Base-by-base conservation (phyloP, 1,140 invertebrate genomes). In the Coenobita brevimanus region DNA sequence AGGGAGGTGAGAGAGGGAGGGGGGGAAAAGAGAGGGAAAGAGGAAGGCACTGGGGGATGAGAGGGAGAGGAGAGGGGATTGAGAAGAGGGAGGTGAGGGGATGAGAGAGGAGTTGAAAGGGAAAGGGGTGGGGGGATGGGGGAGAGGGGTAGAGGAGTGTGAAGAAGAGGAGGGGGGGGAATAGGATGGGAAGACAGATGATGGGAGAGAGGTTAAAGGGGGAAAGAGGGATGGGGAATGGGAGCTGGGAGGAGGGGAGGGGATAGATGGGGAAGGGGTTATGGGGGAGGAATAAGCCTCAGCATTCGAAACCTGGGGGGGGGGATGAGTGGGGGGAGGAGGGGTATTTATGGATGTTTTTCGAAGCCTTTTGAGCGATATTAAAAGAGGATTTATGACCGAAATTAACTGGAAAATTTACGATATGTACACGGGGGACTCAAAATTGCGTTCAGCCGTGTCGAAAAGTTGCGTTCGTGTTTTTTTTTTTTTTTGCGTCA, bases 311-410 rank as follows among this genome's bases (percentile, higher is more conserved):
- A n/a, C n/a, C n/a, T n/a, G n/a, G 46, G n/a, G n/a, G n/a, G n/a
- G n/a, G n/a, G n/a, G n/a, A n/a, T 24, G n/a, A n/a, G 62, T 24
- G 62, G 6, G n/a, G 4, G n/a, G 62, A 33, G n/a, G 62, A n/a
- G 6, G n/a, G 62, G 62, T 6, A 24, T 67, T 67, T 67, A 24
- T 33, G 62, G n/a, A 24, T n/a, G 62, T 10, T 33, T 6, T 24
- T 67, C n/a, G 62, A 24, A 33, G n/a, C 62, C n/a, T 33, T 10
- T 67, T 50, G 46, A 50, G 46, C 46, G 46, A 50, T 33, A 67
- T 67, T 24, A 67, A 67, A 67, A 67, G 62, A 67, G 62, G 21
- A 67, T 67, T 67, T 67, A 67, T 67, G 62, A 24, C 62, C 62
- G 62, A 24, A 10, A 67, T 67, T 67, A 50, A 50, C 46, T 17